Evolutionary conservation across 2,797 vertebrate species (phyloP), one percentile per base, ranked within the genome.

Genomic region (Semotilus atromaculatus): DNA sequence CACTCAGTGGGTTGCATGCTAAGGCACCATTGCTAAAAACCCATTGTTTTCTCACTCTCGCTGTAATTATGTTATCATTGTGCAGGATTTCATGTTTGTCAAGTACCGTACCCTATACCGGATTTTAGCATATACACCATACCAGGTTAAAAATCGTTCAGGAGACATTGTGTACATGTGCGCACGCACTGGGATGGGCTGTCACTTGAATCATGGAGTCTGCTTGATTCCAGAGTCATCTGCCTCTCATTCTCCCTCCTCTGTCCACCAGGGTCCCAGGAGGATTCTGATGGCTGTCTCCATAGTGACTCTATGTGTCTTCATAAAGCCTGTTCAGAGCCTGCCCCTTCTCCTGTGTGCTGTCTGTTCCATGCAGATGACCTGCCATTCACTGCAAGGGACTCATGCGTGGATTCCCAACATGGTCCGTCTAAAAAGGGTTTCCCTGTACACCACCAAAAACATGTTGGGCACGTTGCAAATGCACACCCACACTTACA

Each of bases 271-370:
- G 89, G 70, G 88, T 95, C 94, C 92, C 93, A 87, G 87, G 93
- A 93, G 95, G 90, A 92, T 89, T 91, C 92, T 94, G 93, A 95
- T 93, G 95, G 92, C 94, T 94, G 95, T 96, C 94, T 93, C 95
- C 95, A 96, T 95, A 95, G 94, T 95, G 94, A 95, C 93, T 94
- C 94, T 92, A 91, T 94, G 93, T 94, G 92, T 93, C 92, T 90
- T 89, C 89, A 81, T 81, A 86, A 87, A 88, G 86, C 89, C 85
- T 89, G 90, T 90, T 92, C 81, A 62, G 77, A 86, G 89, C 34
- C 86, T 84, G 86, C 86, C 85, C 83, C 89, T 92, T 90, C 90
- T 90, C 85, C 87, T 87, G 83, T 74, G 84, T 92, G 77, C 88
- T 90, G 87, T 88, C 87, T 92, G 91, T 89, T 88, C 88, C 93